These are phyloP conservation scores for Alauda arvensis DNA, from an alignment of 2,797 vertebrate genomes.

Conservation along the genomic window DNA sequence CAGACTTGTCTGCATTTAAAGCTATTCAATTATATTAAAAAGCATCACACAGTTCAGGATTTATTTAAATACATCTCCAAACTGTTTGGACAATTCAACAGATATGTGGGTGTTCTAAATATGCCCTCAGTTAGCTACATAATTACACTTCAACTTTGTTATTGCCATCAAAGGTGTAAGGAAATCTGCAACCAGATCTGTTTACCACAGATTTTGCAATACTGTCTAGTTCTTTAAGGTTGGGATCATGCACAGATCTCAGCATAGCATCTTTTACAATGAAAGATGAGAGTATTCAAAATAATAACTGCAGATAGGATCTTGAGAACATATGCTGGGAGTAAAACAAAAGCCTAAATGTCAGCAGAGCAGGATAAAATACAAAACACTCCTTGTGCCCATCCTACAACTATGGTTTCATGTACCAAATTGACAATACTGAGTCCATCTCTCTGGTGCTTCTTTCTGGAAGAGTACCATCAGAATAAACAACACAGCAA, in stretches of 20 bases:
- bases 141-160: neutral
- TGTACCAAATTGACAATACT: neutral
- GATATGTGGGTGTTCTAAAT: neutral
- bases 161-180: neutral
- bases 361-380: neutral
- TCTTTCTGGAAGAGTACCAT: neutral
- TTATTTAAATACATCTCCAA: neutral
- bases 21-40: neutral
- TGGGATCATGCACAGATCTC: neutral
- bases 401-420: neutral
- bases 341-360: neutral
- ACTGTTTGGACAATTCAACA: neutral
- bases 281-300: neutral
- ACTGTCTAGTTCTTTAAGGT: neutral
- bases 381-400: neutral
- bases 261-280: neutral
- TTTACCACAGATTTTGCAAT: neutral
- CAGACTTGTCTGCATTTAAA: slow-evolving; percentile 12
- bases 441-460: neutral
- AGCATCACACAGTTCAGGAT: neutral
- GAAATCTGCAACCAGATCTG: neutral
- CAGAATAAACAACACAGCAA: neutral
- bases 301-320: neutral
- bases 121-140: neutral
- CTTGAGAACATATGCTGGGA: neutral